Evolutionary conservation across 1,140 invertebrate genomes (phyloP), one percentile per base, ranked within the genome.

Genomic region (Neelides sp.): DNA sequence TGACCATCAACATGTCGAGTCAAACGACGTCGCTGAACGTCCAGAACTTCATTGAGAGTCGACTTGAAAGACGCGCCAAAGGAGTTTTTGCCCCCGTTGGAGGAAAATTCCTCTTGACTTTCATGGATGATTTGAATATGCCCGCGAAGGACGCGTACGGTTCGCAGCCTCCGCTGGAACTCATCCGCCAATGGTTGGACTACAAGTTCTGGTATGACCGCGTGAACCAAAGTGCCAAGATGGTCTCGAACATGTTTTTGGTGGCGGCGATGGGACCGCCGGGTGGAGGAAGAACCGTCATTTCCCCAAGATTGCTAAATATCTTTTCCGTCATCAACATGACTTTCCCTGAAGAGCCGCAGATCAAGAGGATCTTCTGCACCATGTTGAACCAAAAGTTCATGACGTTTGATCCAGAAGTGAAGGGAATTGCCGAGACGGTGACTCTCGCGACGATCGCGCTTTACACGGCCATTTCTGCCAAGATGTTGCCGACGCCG

Each of bases 61-160:
- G 78, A 44, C 68, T 87, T 1, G 83, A 90, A 66, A 89, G 89
- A 69, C 71, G 83, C 36, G 86, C 82, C 0, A 90, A 87, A 66
- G 81, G 78, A 3, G 75, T 82, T 13, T 57, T 54, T 42, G 45
- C 44, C 24, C 48, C 55, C 23, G 32, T 61, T 41, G 35, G 40
- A 51, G 61, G 61, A 20, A 89, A 87, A 70, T 81, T 70, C 57
- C 75, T 90, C 71, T 75, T 90, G 39, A 77, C 78, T 1, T 88
- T 87, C 64, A 78, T 90, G 74, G 86, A 92, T 65, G 85, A 91
- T 64, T 79, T 90, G 57, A 90, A 90, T 66, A 88, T 89, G 82
- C 85, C 85, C 1, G 78, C 78, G n/a, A 84, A 85, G 57, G 86
- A 90, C 57, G 75, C 72, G 5, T 90, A 84, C 64, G 85, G 85